Evolutionary conservation across 2,888 invertebrate species (phyloP), one percentile per base, ranked within the genome.

Genomic region (Cheilosia variabilis): DNA sequence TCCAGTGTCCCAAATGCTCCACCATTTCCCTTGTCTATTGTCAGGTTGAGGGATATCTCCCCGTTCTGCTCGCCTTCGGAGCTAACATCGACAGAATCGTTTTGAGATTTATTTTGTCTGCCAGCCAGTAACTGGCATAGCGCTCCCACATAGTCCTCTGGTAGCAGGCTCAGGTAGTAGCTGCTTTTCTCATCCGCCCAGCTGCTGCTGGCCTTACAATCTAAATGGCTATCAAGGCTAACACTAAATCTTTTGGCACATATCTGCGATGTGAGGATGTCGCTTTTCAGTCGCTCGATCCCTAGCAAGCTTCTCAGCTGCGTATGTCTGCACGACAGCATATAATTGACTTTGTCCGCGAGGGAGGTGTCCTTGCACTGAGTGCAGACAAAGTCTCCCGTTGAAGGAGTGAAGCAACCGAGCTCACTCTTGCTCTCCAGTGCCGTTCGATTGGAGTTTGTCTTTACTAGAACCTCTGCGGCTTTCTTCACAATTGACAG

Each of bases 401-500:
- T 82, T 91, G 95, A 95, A 66, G 96, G 96, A 58, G 96, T 96
- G 88, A 94, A 94, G 92, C 97, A 97, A 2, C 88, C 87, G 55
- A 88, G 45, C 0, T 89, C 86, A 31, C 88, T 88, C 4, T 73
- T 81, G 0, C 87, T 87, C 5, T 89, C 87, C 9, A 86, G 81
- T 17, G 87, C 87, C 17, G 94, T 94, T 89, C 95, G 94, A 91
- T 94, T 95, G 89, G 93, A 93, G 92, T 95, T 94, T 13, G 95
- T 94, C 90, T 96, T 96, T 1, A 95, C 96, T 88, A 98, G 93
- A 45, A 96, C 97, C 92, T 96, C 96, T 7, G 97, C 97, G 0
- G 97, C 98, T 92, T 97, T 97, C 91, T 97, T 97, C 72, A 98
- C 97, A 88, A 98, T 97, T 58, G 96, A 97, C 90, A 98, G 95